Base-by-base conservation (phyloP, 2,113 vertebrate species). In the Neolamprologus fasciatus region DNA sequence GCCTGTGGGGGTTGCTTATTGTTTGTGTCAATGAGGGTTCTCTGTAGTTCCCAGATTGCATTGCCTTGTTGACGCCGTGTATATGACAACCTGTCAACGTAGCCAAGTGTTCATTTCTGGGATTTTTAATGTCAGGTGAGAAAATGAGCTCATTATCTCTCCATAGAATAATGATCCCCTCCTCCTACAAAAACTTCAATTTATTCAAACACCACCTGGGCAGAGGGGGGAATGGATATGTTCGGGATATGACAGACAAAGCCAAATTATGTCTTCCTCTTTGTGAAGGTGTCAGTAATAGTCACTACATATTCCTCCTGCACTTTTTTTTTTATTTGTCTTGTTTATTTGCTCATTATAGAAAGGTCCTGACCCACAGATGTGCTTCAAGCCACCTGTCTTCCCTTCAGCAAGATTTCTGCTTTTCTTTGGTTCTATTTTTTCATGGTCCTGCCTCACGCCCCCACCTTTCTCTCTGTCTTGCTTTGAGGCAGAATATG, bases 111-210 rank as follows among this genome's bases (percentile, higher is more conserved):
- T 93, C 61, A 42, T 92, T 91, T 89, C 87, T 84, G 63, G 57
- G 57, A 92, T 90, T 93, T 87, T 85, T 88, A 86, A 89, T 87
- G 90, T 92, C 88, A 89, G 73, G 86, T 1, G 10, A 84, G 73
- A 89, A 92, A 89, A 92, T 92, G 57, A 93, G 92, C 92, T 94
- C 88, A 92, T 95, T 95, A 95, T 92, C 82, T 90, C 84, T 40
- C 81, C 58, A 61, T 78, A 42, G 87, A 92, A 87, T 91, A 86
- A 89, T 40, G 78, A 86, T 90, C 58, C 23, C 53, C 82, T 85
- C 78, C 76, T 83, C 71, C 86, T 83, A 89, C 89, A 61, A 76
- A 79, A 94, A 91, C 89, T 80, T 86, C 86, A 89, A 51, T 94
- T 90, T 92, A 87, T 68, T 92, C 80, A 87, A 91, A 92, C 89